These are phyloP conservation scores for Omphaloscelis lunosa DNA, from an alignment of 2,888 invertebrate genomes.

Conservation along the genomic window DNA sequence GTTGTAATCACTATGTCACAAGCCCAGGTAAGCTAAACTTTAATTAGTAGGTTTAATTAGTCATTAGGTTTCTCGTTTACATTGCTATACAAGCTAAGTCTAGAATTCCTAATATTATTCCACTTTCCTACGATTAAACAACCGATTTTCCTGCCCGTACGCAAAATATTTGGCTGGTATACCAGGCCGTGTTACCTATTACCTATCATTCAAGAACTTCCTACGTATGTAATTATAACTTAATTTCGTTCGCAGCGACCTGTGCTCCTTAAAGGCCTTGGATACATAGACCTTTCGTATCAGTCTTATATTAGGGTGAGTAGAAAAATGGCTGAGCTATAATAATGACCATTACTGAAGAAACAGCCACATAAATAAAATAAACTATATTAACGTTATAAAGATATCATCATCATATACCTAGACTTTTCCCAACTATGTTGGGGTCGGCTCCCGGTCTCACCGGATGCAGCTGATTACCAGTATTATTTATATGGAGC, in stretches of 20 bases:
- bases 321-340: neutral
- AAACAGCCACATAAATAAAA: neutral
- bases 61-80: neutral
- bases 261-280: conserved; percentile 72
- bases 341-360: neutral
- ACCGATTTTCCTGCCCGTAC: no score
- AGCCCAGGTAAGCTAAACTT: conserved; percentile 69
- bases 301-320: conserved; percentile 69
- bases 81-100: neutral
- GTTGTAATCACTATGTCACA: conserved; percentile 67
- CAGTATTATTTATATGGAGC: no score
- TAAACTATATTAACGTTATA: neutral
- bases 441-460: no score
- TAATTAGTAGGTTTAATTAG: neutral
- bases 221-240: neutral
- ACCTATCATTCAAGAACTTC: neutral
- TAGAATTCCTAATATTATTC: neutral
- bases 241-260: conserved; percentile 70
- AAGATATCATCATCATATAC: neutral
- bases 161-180: no score
- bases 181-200: no score
- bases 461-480: no score
- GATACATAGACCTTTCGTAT: conserved; percentile 74
- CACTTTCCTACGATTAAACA: neutral
- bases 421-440: no score